phyloP scores from a whole-genome alignment of 2,797 vertebrate species.

The Chromis chromis region DNA sequence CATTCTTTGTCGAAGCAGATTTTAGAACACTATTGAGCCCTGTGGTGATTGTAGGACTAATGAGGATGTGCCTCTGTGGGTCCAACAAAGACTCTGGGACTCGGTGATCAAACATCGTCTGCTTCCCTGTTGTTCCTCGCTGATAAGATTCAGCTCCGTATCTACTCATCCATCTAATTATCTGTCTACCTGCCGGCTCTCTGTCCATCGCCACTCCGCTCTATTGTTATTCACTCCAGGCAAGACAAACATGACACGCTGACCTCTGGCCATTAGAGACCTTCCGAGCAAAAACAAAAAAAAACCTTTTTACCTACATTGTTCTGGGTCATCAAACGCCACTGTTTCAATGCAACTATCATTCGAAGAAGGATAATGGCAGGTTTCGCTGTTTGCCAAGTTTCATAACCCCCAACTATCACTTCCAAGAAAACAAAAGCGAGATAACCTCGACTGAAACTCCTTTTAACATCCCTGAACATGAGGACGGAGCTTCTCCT shows the following conservation, averaged over 20 bases:
- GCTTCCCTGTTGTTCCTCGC: conserved; percentile 69
- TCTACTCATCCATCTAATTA: conserved; percentile 78
- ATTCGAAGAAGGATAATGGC: conserved; percentile 42
- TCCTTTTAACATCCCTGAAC: conserved; percentile 46
- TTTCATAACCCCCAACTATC: conserved; percentile 43
- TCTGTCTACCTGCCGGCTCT: conserved; percentile 77
- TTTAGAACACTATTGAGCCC: conserved; percentile 7
- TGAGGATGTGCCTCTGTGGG: conserved; percentile 41
- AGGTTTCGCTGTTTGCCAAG: conserved; percentile 38
- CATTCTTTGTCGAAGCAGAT: neutral
- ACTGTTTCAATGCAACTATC: conserved; percentile 66
- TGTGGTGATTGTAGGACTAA: conserved; percentile 44
- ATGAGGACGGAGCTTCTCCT: conserved; percentile 44
- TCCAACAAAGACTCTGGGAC: conserved; percentile 60
- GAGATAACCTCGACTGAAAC: conserved; percentile 51
- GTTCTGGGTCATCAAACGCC: conserved; percentile 75
- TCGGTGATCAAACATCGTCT: conserved; percentile 48
- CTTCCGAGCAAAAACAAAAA: conserved; percentile 54
- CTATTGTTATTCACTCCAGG: conserved; percentile 82
- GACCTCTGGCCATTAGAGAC: conserved; percentile 83
- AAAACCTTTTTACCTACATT: conserved; percentile 74
- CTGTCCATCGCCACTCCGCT: conserved; percentile 73
- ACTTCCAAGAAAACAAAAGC: conserved; percentile 59
- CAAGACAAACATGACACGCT: conserved; percentile 85
- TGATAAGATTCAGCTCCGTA: conserved; percentile 75